Percentiles rank a stretch among this genome's conserved stretches.
Evolutionary conservation across 2,113 vertebrate genomes (phyloP).

Genomic region (Pollachius pollachius): DNA sequence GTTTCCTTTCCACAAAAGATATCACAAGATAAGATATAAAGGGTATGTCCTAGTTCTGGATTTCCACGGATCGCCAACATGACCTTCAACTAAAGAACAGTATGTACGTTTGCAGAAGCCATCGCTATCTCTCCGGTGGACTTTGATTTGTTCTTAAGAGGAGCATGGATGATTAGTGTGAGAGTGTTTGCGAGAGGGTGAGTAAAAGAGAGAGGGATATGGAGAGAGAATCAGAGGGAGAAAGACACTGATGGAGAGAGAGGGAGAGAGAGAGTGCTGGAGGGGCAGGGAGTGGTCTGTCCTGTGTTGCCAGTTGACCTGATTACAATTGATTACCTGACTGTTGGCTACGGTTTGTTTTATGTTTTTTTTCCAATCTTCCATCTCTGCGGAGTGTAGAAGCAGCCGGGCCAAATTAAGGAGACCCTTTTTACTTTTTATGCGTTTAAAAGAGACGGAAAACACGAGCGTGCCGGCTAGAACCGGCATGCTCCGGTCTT

Average conservation of each 20-base stretch:
- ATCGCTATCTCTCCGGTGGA: constrained; percentile 62
- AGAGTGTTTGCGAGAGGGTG: not conserved
- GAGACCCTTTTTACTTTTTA: no score
- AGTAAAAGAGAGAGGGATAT: not conserved
- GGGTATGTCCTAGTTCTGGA: constrained; percentile 65
- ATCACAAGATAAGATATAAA: constrained; percentile 30
- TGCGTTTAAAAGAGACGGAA: not conserved
- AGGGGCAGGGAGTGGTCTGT: constrained; percentile 62
- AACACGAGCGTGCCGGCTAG: not conserved
- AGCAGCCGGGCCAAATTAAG: not conserved
- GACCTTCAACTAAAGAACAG: no score
- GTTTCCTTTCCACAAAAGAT: constrained; percentile 23
- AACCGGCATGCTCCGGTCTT: no score
- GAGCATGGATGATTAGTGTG: constrained; percentile 23
- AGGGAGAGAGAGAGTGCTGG: constrained; percentile 12
- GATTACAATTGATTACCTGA: constrained; percentile 46
- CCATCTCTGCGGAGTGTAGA: not conserved
- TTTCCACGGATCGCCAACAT: constrained; percentile 61
- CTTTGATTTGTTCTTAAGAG: constrained; percentile 47
- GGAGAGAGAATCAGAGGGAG: not conserved
- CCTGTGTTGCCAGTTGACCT: constrained; percentile 48
- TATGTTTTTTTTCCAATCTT: not conserved
- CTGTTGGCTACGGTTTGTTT: constrained; percentile 7
- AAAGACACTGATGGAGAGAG: not conserved
- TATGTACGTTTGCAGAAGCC: constrained; percentile 73